Percentiles rank a stretch among this genome's conserved stretches.
These are phyloP conservation scores for Drosophila sproati DNA, from an alignment of 1,140 invertebrate genomes.

Conservation along the genomic window DNA sequence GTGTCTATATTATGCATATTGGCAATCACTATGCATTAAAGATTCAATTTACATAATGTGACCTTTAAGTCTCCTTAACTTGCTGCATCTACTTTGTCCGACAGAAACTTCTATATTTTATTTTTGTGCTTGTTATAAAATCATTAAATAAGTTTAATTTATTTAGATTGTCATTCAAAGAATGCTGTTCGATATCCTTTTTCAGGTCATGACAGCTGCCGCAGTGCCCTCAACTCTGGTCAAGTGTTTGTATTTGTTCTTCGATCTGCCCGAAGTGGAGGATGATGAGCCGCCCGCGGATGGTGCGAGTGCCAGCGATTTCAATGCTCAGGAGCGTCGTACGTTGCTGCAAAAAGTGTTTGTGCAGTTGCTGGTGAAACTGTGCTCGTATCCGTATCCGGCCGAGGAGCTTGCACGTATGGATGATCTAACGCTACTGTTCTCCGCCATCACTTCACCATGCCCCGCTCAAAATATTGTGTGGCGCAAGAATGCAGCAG, in stretches of 20 bases:
- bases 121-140: too few relatives aligned
- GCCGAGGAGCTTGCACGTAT: conserved; percentile 98
- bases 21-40: too few relatives aligned
- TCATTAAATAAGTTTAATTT: neutral
- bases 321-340: conserved; percentile 94
- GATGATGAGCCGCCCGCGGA: conserved; percentile 86
- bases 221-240: conserved; percentile 98
- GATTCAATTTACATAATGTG: too few relatives aligned
- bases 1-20: neutral
- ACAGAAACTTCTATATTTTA: too few relatives aligned
- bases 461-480: conserved; percentile 96
- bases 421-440: conserved; percentile 97
- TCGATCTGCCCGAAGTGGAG: conserved; percentile 96
- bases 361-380: conserved; percentile 96
- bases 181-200: neutral
- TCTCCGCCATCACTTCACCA: conserved; percentile 98
- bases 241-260: conserved; percentile 99
- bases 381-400: conserved; percentile 96
- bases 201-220: conserved; percentile 96
- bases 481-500: conserved; percentile 96
- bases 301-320: conserved; percentile 89
- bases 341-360: conserved; percentile 98
- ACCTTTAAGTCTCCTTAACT: too few relatives aligned
- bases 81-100: too few relatives aligned
- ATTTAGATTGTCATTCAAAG: neutral